Evolutionary conservation across 2,797 vertebrate genomes (phyloP), one percentile per base, ranked within the genome.

Genomic region (Tangara arthus): DNA sequence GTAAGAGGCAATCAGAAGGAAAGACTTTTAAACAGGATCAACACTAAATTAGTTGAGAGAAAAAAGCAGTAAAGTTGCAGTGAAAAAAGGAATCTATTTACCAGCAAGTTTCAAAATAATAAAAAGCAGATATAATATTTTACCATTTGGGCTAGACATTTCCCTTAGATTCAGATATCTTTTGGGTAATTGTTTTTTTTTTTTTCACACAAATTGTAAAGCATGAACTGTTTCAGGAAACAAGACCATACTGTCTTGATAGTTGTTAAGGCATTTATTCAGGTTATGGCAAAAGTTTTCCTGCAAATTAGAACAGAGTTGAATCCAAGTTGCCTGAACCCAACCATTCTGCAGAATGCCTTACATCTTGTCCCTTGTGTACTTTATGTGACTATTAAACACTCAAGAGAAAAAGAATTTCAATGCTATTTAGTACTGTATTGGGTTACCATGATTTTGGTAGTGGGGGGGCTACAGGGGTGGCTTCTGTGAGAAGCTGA

Each of bases 11-110:
- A 80, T 82, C 39, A 82, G 60, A 87, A 53, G 77, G 80, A 94
- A 96, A 95, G 90, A 75, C 61, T 91, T 97, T 78, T 87, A 56
- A 93, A 95, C 59, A 32, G 16, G 35, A 88, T 61, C 72, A 87
- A 61, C 39, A 89, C 47, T 60, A 90, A 96, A 94, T 60, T 52
- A 91, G 71, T 81, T 86, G 19, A 41, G 66, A 94, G 84, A 90
- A 89, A 84, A 87, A 63, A 18, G 2, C 4, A 66, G 15, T 4
- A 49, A 53, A 68, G 4, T 19, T 55, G 4, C 6, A 6, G 12
- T 47, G 23, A 50, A 72, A 70, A 79, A 72, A 18, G 4, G 12
- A 52, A 57, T 46, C 8, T 68, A 23, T 76, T 79, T 19, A 72
- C 5, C 1, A 30, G 6, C 26, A 70, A 44, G 7, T 55, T 72